phyloP scores from a whole-genome alignment of 2,797 vertebrate species.

The Microtus agrestis region DNA sequence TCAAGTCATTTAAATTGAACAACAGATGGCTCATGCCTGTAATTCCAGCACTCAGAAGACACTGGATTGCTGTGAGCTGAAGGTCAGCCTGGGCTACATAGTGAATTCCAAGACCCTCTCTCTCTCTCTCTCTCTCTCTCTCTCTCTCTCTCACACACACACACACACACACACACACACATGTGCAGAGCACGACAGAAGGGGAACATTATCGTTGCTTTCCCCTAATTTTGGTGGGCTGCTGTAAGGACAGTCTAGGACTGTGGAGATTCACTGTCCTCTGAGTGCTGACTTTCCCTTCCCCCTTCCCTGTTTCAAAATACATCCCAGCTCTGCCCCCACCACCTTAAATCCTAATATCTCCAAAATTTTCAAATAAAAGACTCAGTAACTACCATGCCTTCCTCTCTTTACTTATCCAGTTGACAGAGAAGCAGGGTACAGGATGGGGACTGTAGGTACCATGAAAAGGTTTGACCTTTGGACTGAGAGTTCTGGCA shows the following conservation, averaged over 20 bases:
- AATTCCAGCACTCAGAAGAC: background rate
- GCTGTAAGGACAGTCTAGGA: background rate
- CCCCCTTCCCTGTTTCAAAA: conserved; percentile 1
- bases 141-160: background rate
- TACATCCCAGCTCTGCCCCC: background rate
- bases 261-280: background rate
- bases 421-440: background rate
- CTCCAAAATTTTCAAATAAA: background rate
- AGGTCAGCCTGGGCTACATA: background rate
- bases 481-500: background rate
- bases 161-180: background rate
- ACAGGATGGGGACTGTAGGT: background rate
- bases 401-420: background rate
- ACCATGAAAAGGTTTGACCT: background rate
- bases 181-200: background rate
- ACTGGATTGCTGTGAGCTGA: background rate
- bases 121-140: no score
- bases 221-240: background rate
- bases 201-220: no score
- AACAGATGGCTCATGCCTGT: background rate
- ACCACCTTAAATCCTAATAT: background rate
- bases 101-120: background rate
- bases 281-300: background rate
- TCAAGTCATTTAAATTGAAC: background rate
- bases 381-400: background rate